Conservation (phyloP, 2,797 vertebrate species). For the Pogoniulus pusillus region DNA sequence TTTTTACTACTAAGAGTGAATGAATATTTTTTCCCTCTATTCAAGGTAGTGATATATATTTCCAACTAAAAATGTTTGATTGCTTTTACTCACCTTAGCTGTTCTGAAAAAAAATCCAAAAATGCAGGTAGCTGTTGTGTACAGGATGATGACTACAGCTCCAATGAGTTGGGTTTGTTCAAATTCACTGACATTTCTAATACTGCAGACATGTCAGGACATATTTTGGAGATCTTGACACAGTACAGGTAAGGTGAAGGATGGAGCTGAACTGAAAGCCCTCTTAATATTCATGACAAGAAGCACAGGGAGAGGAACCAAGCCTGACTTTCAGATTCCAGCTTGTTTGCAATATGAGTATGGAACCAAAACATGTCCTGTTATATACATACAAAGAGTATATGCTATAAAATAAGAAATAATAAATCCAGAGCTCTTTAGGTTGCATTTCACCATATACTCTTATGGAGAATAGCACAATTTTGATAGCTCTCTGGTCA, state of each 20-base stretch:
- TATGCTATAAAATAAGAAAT: neutral
- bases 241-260: neutral
- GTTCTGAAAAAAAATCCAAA: neutral
- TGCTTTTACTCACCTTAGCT: neutral
- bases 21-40: neutral
- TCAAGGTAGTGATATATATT: neutral
- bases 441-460: neutral
- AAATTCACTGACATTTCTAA: neutral
- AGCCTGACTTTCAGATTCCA: neutral
- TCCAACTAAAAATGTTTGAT: neutral
- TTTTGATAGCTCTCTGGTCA: rapidly evolving
- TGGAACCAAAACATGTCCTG: neutral
- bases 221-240: neutral
- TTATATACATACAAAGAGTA: neutral
- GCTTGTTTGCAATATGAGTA: too few species aligned
- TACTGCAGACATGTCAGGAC: neutral
- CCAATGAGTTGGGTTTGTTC: neutral
- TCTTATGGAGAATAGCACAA: neutral
- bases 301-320: neutral
- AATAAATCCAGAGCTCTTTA: neutral
- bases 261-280: neutral
- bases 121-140: neutral
- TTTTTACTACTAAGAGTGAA: neutral
- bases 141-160: neutral
- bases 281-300: neutral